Percentiles rank a stretch among this genome's conserved stretches.
Evolutionary conservation across 1,140 invertebrate genomes (phyloP).

Genomic region (Solenopsis fugax): DNA sequence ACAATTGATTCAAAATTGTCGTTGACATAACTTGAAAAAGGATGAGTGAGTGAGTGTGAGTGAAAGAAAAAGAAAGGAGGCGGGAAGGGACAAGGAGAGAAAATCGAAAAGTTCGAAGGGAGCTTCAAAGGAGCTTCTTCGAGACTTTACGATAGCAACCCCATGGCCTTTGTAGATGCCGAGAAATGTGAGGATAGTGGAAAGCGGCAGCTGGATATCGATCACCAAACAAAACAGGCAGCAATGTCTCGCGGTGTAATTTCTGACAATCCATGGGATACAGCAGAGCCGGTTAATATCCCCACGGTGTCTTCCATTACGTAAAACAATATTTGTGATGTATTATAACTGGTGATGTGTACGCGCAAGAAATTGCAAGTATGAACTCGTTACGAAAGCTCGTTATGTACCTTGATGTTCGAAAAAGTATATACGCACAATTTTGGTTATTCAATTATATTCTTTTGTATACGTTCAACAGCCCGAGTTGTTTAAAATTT

Average conservation of each 20-base stretch:
- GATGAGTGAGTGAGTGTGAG: background rate
- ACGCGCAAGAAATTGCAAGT: conserved; percentile 44
- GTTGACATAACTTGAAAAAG: background rate
- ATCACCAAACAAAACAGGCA: conserved; percentile 54
- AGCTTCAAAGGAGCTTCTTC: conserved; percentile 47
- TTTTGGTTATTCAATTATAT: background rate
- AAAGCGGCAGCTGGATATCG: conserved; percentile 50
- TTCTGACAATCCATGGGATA: conserved; percentile 48
- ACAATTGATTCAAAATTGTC: conserved; percentile 47
- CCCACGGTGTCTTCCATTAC: conserved; percentile 41
- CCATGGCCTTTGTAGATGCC: conserved; percentile 37
- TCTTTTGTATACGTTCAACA: background rate
- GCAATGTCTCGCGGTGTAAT: conserved; percentile 47
- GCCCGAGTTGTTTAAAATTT: background rate
- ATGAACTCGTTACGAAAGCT: conserved; percentile 39
- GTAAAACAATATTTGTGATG: conserved; percentile 58
- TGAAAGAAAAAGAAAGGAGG: background rate
- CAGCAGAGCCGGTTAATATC: conserved; percentile 36
- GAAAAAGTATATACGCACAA: conserved; percentile 19
- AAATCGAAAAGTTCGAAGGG: conserved; percentile 36
- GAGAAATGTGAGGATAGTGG: conserved; percentile 27
- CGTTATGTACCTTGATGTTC: background rate
- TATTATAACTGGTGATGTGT: conserved; percentile 50
- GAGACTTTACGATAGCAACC: conserved; percentile 46
- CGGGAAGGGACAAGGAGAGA: background rate